A percentile compares a stretch with the other conserved stretches of the same genome.
Conservation (phyloP, 1,140 invertebrate genomes). For the Drosophila pseudoobscura region DNA sequence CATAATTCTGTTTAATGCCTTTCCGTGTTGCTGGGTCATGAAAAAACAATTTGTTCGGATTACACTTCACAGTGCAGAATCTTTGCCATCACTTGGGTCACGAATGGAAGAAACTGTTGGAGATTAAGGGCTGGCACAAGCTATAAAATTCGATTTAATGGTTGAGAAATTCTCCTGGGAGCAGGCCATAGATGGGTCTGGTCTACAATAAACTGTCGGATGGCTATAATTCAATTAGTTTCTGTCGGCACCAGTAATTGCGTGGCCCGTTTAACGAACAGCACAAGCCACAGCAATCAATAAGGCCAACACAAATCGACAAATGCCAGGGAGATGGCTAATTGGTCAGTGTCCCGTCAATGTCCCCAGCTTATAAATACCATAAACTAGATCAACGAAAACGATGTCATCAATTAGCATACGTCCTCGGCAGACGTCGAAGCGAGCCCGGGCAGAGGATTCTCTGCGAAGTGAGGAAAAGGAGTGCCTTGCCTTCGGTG, state of each 20-base stretch:
- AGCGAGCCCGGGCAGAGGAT: not conserved
- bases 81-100: constrained; percentile 9
- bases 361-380: constrained; percentile 1
- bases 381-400: constrained; percentile 1
- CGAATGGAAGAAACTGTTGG: not conserved
- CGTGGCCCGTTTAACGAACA: constrained; percentile 2
- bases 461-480: constrained; percentile 15
- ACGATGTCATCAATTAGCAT: constrained; percentile 46
- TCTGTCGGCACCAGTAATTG: constrained; percentile 27
- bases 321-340: constrained; percentile 19
- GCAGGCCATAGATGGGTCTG: no score
- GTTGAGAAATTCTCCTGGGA: not conserved
- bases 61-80: constrained; percentile 39
- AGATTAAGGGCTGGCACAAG: not conserved
- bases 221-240: constrained; percentile 38
- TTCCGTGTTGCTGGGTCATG: constrained; percentile 16
- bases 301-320: constrained; percentile 34
- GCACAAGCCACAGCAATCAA: constrained; percentile 42
- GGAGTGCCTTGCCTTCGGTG: constrained; percentile 15
- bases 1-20: constrained; percentile 46
- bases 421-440: constrained; percentile 15
- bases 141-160: not conserved
- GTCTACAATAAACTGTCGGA: not conserved
- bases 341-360: constrained; percentile 27
- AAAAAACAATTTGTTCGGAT: constrained; percentile 41